These are phyloP conservation scores for Plotosus lineatus DNA, from an alignment of 2,113 vertebrate genomes.

Conservation along the genomic window DNA sequence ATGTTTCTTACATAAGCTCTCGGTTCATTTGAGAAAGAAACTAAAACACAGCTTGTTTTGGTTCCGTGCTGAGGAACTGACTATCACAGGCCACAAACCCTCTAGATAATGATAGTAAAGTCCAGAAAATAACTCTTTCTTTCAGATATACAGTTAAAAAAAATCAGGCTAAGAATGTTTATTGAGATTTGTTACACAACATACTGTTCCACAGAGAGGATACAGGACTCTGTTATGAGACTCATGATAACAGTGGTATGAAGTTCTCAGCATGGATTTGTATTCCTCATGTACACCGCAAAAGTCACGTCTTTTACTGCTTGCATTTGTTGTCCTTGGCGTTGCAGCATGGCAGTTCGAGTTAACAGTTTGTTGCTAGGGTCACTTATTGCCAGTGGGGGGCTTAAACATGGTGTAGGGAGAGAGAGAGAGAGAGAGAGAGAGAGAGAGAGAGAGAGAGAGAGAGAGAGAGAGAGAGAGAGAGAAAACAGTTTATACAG, in stretches of 20 bases:
- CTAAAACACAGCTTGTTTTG: conserved; percentile 20
- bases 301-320: conserved; percentile 26
- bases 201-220: neutral
- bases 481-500: neutral
- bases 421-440: neutral
- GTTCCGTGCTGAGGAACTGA: neutral
- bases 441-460: neutral
- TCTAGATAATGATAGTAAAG: neutral
- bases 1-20: neutral
- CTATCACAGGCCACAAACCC: neutral
- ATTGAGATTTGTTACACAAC: conserved; percentile 32
- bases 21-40: conserved; percentile 17
- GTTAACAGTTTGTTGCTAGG: conserved; percentile 27
- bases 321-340: conserved; percentile 41
- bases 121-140: neutral
- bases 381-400: conserved; percentile 30
- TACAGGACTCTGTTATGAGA: conserved; percentile 11
- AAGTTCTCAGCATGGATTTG: conserved; percentile 16
- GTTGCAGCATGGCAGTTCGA: neutral
- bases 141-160: conserved; percentile 8
- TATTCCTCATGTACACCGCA: conserved; percentile 1
- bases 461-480: neutral
- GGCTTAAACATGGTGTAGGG: neutral
- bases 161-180: neutral
- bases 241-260: neutral